phyloP scores from a whole-genome alignment of 1,140 invertebrate species.

The Piezodorus guildinii region DNA sequence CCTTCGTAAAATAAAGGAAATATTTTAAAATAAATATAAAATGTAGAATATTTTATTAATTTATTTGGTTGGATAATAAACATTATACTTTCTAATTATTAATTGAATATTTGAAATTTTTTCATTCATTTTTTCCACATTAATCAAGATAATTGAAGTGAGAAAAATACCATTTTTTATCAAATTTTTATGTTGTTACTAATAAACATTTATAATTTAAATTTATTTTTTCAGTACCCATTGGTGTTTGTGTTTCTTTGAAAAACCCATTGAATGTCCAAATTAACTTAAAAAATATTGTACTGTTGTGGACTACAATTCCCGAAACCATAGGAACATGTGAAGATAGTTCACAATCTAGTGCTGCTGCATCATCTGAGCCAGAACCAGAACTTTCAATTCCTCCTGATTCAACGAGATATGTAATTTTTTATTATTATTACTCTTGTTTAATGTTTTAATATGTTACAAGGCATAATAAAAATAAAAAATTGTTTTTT shows the following conservation, averaged over 20 bases:
- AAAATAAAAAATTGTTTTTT: too few relatives aligned
- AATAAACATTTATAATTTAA: background rate
- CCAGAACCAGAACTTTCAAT: constrained; percentile 35
- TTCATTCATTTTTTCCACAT: constrained; percentile 1
- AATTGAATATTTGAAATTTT: constrained; percentile 19
- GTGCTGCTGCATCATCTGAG: constrained; percentile 35
- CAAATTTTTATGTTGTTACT: background rate
- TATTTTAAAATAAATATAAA: too few relatives aligned
- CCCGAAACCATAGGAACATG: constrained; percentile 34
- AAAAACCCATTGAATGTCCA: constrained; percentile 70
- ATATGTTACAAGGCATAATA: too few relatives aligned
- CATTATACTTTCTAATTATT: background rate
- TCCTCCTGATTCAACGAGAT: constrained; percentile 37
- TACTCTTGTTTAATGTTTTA: constrained; percentile 27
- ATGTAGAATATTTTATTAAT: too few relatives aligned
- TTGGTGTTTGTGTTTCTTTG: constrained; percentile 63
- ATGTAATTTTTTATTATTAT: constrained; percentile 33
- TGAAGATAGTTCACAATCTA: constrained; percentile 33
- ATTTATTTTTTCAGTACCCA: constrained; percentile 51
- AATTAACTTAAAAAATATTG: constrained; percentile 56
- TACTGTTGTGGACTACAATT: constrained; percentile 67
- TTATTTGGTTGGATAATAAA: too few relatives aligned
- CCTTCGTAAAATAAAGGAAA: too few relatives aligned
- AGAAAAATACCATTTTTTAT: background rate
- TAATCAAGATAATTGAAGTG: background rate